Evolutionary conservation across 2,888 invertebrate genomes (phyloP), one percentile per base, ranked within the genome.

Genomic region (Dioctria linearis): DNA sequence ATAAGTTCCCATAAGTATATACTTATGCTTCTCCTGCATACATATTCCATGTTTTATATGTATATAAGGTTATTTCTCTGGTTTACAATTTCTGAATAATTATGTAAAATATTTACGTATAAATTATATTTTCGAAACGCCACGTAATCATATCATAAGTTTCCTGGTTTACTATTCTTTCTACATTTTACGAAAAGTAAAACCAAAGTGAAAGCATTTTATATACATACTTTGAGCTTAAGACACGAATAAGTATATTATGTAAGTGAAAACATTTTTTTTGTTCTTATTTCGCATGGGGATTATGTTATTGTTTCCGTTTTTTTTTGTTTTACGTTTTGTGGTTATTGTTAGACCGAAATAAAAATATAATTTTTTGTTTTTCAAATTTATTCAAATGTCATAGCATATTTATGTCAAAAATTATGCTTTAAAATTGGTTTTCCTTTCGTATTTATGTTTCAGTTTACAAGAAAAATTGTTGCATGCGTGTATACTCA

Each of bases 1-100:
- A 84, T 75, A 59, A 59, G 83, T 81, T 81, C 42, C 51, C 42
- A 59, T 40, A 76, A 25, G 65, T 65, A 57, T 6, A 49, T n/a
- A 65, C 37, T 46, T 5, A 6, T 46, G 1, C 8, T 67, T 43
- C 6, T 11, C 8, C 43, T 42, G 6, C 6, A 67, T 5, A 43
- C 42, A 67, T 39, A 79, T 3, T n/a, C 25, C 25, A 5, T 59
- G 5, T 25, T 59, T 5, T 59, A 13, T 13, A 59, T 25, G 13
- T 59, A n/a, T 59, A 11, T 59, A 59, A 6, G n/a, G 5, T n/a
- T 3, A 13, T 59, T 59, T 59, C 25, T 5, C 51, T 51, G 8
- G n/a, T 51, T 51, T 46, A 46, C 46, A 46, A 46, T 46, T 46
- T 46, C 5, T 46, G 5, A 46, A 5, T 46, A n/a, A n/a, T n/a